These are phyloP conservation scores for Orthosia cruda DNA, from an alignment of 2,888 invertebrate genomes.

Conservation along the genomic window DNA sequence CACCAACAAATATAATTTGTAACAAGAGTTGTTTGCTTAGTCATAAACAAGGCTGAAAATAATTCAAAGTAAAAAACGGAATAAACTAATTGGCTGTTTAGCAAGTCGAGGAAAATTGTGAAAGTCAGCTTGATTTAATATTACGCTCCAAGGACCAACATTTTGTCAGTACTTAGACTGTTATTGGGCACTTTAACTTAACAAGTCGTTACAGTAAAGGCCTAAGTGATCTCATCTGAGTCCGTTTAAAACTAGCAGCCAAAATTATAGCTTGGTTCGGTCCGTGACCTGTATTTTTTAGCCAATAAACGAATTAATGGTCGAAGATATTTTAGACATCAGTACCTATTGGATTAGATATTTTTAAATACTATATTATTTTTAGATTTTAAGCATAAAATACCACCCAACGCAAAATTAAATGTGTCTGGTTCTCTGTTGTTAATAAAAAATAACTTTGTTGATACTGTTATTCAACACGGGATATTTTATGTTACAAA, in stretches of 20 bases:
- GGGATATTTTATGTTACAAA: no score
- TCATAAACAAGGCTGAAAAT: neutral
- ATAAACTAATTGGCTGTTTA: constrained; percentile 19
- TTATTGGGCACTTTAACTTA: constrained; percentile 5
- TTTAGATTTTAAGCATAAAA: no score
- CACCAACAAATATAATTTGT: no score
- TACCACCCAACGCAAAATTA: no score
- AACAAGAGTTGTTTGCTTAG: neutral
- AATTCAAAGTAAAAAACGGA: neutral
- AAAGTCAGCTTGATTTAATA: constrained; percentile 30
- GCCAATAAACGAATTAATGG: constrained; percentile 6
- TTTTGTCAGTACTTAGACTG: no score
- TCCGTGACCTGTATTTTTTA: constrained; percentile 19
- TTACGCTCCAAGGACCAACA: no score
- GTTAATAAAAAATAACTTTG: no score
- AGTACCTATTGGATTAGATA: neutral
- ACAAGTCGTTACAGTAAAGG: constrained; percentile 48
- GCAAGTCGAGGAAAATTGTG: constrained; percentile 31
- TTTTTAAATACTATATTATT: no score
- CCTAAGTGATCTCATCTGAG: constrained; percentile 53
- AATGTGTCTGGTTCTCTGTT: no score
- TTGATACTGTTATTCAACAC: no score
- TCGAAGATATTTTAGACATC: neutral
- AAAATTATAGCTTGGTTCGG: constrained; percentile 13
- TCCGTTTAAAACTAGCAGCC: constrained; percentile 10